Conservation (phyloP, 2,888 invertebrate genomes). For the Leucania comma region DNA sequence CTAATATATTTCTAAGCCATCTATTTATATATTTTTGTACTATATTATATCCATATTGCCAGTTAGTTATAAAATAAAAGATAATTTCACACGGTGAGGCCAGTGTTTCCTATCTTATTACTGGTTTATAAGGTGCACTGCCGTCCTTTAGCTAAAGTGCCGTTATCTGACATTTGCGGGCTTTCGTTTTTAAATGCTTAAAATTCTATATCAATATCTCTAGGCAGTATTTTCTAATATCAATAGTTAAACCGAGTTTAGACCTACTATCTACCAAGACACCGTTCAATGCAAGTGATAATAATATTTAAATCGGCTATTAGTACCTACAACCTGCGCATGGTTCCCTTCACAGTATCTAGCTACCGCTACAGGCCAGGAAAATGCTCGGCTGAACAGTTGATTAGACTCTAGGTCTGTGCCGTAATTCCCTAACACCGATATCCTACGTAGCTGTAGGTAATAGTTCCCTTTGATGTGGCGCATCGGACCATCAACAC, state of each 20-base stretch:
- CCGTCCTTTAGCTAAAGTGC: too few species aligned
- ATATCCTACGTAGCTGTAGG: background rate
- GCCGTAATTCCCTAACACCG: slow-evolving; percentile 16
- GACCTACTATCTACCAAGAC: background rate
- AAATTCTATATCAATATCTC: too few species aligned
- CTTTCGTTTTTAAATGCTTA: too few species aligned
- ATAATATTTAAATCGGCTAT: background rate
- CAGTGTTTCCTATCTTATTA: too few species aligned
- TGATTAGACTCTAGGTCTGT: slow-evolving; percentile 45
- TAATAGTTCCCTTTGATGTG: slow-evolving; percentile 58
- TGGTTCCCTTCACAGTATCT: background rate
- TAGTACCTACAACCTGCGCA: background rate
- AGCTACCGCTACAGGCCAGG: background rate
- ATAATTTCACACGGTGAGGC: too few species aligned
- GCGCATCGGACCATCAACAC: slow-evolving; percentile 34
- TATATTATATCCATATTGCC: too few species aligned
- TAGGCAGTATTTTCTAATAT: too few species aligned
- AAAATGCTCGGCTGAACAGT: slow-evolving; percentile 47
- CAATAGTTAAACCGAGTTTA: too few species aligned
- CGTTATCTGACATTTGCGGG: too few species aligned
- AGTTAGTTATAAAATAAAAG: too few species aligned
- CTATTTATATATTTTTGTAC: too few species aligned
- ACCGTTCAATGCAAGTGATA: background rate
- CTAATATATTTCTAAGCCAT: background rate
- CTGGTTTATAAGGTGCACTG: too few species aligned